These are phyloP conservation scores for Cariama cristata DNA, from an alignment of 2,113 vertebrate species.

Conservation along the genomic window DNA sequence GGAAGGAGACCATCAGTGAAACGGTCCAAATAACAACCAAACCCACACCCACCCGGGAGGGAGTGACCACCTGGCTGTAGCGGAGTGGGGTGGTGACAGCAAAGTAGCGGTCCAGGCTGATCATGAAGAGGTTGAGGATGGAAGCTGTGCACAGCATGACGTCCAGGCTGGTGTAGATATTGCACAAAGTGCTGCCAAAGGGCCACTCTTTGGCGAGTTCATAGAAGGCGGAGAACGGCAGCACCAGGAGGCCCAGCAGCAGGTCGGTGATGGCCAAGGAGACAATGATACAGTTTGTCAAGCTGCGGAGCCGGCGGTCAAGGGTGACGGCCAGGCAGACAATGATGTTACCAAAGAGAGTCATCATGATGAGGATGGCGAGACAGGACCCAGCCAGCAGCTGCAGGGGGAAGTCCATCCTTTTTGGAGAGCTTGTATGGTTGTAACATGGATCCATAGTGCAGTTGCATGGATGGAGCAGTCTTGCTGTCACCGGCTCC, in stretches of 20 bases:
- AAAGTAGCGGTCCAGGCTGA: slow-evolving; percentile 94
- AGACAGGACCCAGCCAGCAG: slow-evolving; percentile 78
- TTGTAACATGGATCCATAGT: slow-evolving; percentile 55
- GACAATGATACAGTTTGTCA: slow-evolving; percentile 94
- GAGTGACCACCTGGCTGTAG: slow-evolving; percentile 85
- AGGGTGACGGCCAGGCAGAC: slow-evolving; percentile 91
- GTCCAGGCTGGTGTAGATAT: slow-evolving; percentile 92
- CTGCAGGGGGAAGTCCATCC: slow-evolving; percentile 11
- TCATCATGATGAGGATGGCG: slow-evolving; percentile 82
- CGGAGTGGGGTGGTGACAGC: slow-evolving; percentile 89
- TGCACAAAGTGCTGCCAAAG: slow-evolving; percentile 84
- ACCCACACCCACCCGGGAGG: slow-evolving; percentile 77
- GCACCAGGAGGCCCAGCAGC: slow-evolving; percentile 89
- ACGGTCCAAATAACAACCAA: slow-evolving; percentile 87
- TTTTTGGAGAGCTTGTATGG: neutral
- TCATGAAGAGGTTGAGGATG: slow-evolving; percentile 94
- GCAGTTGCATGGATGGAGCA: neutral
- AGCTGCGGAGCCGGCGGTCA: slow-evolving; percentile 87
- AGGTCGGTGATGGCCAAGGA: slow-evolving; percentile 93
- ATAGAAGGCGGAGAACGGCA: slow-evolving; percentile 91
- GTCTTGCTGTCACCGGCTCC: neutral
- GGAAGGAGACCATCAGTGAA: slow-evolving; percentile 91
- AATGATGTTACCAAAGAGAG: slow-evolving; percentile 88
- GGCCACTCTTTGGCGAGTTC: slow-evolving; percentile 84
- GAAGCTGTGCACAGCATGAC: slow-evolving; percentile 98